phyloP scores from a whole-genome alignment of 2,113 vertebrate species.

The Platysteira castanea region DNA sequence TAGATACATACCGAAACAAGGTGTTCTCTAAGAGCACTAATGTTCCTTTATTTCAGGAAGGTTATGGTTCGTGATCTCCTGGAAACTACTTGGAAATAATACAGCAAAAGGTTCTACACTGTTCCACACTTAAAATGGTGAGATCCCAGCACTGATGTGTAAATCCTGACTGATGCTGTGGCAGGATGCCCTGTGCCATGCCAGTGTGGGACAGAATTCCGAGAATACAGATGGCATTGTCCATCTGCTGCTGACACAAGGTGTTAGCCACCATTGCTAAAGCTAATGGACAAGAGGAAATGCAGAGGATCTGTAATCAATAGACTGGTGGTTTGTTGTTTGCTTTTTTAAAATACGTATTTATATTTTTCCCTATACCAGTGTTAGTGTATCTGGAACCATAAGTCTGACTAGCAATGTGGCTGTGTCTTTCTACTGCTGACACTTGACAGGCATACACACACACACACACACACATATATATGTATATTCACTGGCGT shows the following conservation, averaged over 20 bases:
- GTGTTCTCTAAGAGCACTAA: not conserved
- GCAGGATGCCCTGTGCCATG: not conserved
- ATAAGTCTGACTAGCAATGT: not conserved
- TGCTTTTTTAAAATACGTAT: not conserved
- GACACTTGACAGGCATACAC: not conserved
- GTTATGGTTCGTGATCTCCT: constrained; percentile 1
- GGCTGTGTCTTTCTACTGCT: not conserved
- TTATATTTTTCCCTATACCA: not conserved
- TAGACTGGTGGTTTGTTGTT: not conserved
- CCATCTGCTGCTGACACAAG: not conserved
- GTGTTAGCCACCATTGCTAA: not conserved
- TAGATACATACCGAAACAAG: not conserved
- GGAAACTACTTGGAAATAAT: not conserved
- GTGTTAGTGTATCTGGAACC: not conserved
- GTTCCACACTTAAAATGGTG: not conserved
- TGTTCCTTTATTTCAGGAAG: constrained; percentile 11
- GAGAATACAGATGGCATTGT: not conserved
- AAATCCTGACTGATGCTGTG: not conserved
- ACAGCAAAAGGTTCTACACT: not conserved
- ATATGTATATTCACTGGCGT: not conserved
- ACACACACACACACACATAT: not conserved
- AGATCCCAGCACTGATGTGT: not conserved
- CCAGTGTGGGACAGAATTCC: not conserved
- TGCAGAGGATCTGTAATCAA: not conserved
- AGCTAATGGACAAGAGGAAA: not conserved